A percentile compares a stretch with the other conserved stretches of the same genome.
Evolutionary conservation across 2,797 vertebrate genomes (phyloP).

Genomic region (Bovichtus variegatus): DNA sequence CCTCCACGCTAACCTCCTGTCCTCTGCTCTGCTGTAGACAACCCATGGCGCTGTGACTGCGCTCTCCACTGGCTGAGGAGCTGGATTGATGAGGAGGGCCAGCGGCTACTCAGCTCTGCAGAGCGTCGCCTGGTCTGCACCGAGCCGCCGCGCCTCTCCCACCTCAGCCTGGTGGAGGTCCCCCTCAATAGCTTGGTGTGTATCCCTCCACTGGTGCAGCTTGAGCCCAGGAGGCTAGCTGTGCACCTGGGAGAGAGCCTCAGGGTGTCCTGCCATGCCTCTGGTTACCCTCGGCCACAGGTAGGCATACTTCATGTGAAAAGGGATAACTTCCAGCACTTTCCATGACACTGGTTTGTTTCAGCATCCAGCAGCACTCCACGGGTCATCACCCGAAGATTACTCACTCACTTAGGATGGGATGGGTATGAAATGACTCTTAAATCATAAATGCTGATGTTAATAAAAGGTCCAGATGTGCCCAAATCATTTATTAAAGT

Average conservation of each 20-base stretch:
- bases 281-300: slow-evolving; percentile 91
- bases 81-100: slow-evolving; percentile 92
- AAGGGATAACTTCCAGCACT: neutral
- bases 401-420: no score
- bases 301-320: slow-evolving; percentile 31
- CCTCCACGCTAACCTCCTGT: neutral
- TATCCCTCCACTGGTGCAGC: slow-evolving; percentile 90
- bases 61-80: slow-evolving; percentile 91
- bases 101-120: slow-evolving; percentile 89
- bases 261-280: slow-evolving; percentile 91
- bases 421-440: no score
- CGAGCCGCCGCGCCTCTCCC: slow-evolving; percentile 90
- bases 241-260: slow-evolving; percentile 91
- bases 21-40: slow-evolving; percentile 78
- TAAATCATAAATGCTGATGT: no score
- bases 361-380: neutral
- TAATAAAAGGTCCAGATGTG: no score
- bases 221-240: slow-evolving; percentile 88
- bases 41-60: slow-evolving; percentile 95
- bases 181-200: slow-evolving; percentile 92
- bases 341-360: neutral
- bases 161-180: slow-evolving; percentile 89
- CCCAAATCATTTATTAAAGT: no score
- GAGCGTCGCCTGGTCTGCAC: slow-evolving; percentile 89
- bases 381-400: no score